Conservation (phyloP, 2,888 invertebrate species). For the Sarcophaga caerulescens region DNA sequence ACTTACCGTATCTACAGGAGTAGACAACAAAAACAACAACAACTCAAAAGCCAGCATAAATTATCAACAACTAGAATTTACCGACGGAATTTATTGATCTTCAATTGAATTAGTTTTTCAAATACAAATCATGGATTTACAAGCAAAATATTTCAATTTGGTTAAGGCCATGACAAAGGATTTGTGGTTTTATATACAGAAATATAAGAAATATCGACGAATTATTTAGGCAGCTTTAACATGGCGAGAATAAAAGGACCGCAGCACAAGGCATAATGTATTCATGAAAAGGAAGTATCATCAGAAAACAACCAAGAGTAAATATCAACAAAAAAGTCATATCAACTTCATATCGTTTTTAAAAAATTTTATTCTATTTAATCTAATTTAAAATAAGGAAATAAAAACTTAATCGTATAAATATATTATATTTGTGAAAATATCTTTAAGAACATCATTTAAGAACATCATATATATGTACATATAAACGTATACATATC, state of each 20-base stretch:
- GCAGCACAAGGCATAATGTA: background rate
- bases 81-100: conserved; percentile 43
- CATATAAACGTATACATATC: too few species aligned
- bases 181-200: conserved; percentile 59
- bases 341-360: conserved; percentile 63
- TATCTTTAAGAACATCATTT: too few species aligned
- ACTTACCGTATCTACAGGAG: conserved; percentile 61
- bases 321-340: conserved; percentile 65
- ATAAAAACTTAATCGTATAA: background rate
- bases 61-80: background rate
- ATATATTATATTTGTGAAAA: background rate
- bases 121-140: conserved; percentile 45
- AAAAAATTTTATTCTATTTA: conserved; percentile 21
- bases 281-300: conserved; percentile 16
- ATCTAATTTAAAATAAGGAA: background rate
- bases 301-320: conserved; percentile 65
- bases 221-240: conserved; percentile 28
- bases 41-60: background rate
- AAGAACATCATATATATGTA: too few species aligned
- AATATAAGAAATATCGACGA: conserved; percentile 59
- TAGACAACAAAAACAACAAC: conserved; percentile 1
- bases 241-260: background rate
- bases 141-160: conserved; percentile 49
- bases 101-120: background rate
- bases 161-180: conserved; percentile 51